These are phyloP conservation scores for Solenopsis invicta DNA, from an alignment of 1,140 invertebrate genomes.

Conservation along the genomic window DNA sequence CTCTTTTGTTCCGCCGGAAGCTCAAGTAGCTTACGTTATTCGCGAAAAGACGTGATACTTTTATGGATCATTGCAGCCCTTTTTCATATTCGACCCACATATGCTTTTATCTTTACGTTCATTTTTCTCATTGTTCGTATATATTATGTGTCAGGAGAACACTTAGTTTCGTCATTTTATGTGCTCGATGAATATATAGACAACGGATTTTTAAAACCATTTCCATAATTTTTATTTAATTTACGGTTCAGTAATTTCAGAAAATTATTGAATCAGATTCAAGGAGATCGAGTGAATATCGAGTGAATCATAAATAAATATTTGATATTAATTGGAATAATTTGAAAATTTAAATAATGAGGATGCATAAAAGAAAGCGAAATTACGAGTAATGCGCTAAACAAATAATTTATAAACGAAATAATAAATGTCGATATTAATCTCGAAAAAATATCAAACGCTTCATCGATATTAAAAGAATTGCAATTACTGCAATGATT, in stretches of 20 bases:
- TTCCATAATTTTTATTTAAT: too few relatives aligned
- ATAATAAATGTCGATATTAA: neutral
- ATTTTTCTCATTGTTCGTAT: neutral
- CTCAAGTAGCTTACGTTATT: conserved; percentile 66
- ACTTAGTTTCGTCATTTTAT: neutral
- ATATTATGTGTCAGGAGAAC: neutral
- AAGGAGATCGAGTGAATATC: too few relatives aligned
- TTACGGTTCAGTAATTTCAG: neutral
- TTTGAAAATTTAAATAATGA: neutral
- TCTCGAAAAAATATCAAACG: neutral
- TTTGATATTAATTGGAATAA: neutral
- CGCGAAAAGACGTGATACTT: conserved; percentile 31
- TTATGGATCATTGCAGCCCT: conserved; percentile 5
- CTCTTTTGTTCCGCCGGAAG: conserved; percentile 17
- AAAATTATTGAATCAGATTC: neutral
- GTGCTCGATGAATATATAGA: neutral
- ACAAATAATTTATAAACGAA: neutral
- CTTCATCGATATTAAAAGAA: neutral
- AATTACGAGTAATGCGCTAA: neutral
- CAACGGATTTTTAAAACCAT: neutral
- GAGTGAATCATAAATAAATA: neutral
- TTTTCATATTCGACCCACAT: neutral
- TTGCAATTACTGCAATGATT: neutral
- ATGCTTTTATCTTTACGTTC: neutral
- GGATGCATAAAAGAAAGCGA: neutral